Base-by-base conservation (phyloP, 2,113 vertebrate species). In the Onychostoma macrolepis region DNA sequence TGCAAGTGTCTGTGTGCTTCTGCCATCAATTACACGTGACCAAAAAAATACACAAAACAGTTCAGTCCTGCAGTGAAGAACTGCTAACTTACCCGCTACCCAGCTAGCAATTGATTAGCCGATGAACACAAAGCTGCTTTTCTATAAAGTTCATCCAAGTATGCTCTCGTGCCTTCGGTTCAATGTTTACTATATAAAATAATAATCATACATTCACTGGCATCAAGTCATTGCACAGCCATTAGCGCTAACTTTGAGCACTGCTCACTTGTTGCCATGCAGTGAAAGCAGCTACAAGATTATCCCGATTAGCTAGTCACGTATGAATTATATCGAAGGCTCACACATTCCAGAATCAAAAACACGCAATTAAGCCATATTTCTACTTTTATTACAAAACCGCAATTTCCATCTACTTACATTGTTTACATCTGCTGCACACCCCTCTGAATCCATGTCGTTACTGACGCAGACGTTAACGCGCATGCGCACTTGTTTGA, bases 401-500 rank as follows among this genome's bases (percentile, higher is more conserved):
- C n/a, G 2, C 9, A 13, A 36, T 12, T 19, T 21, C 17, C 12
- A 65, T 19, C 80, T n/a, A 88, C 85, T 87, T 72, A 89, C 83
- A 75, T 36, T 87, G 75, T 83, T 83, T 72, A 83, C 58, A 24
- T 48, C 24, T 33, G 30, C 74, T 24, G 41, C 50, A 50, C 58
- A 58, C 38, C 28, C 80, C 3, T 15, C 36, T 65, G 45, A 91
- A 88, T 88, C 56, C 83, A 71, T 92, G 85, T 48, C 79, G n/a
- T 86, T 48, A 81, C 80, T 53, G 48, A 85, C 90, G 90, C 88
- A 89, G 85, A 63, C 85, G 19, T 67, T 24, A 38, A 1, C 28
- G 86, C 91, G 90, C 91, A 84, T 89, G 89, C 87, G 89, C 78
- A 84, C 7, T 74, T 26, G 30, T n/a, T 82, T 80, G 21, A 80